phyloP scores from a whole-genome alignment of 2,888 invertebrate species.

The Drosophila seclusa region DNA sequence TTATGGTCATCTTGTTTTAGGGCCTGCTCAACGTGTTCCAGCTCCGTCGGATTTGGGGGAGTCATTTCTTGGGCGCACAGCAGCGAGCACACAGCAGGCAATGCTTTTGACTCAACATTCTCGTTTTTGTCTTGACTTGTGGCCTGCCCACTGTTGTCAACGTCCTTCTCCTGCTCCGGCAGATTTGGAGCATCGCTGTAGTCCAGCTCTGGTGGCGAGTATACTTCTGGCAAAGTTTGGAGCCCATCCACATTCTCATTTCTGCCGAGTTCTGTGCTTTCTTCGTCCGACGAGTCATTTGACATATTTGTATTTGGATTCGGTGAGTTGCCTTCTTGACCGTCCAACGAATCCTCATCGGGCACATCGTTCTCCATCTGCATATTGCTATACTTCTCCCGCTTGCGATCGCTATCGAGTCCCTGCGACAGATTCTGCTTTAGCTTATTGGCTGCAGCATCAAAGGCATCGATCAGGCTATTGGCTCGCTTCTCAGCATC shows the following conservation, averaged over 20 bases:
- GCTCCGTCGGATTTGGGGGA: neutral
- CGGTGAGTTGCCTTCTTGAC: neutral
- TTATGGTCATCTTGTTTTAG: neutral
- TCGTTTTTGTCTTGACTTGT: neutral
- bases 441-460: neutral
- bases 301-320: neutral
- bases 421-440: constrained; percentile 21
- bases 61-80: neutral
- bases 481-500: neutral
- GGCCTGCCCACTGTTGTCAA: neutral
- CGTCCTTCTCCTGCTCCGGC: neutral
- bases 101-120: neutral
- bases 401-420: neutral
- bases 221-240: neutral
- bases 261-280: neutral
- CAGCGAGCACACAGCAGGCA: neutral
- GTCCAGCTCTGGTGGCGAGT: neutral
- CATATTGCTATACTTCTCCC: neutral
- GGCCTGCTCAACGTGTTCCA: neutral
- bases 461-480: constrained; percentile 8
- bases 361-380: neutral
- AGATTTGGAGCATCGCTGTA: neutral
- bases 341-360: neutral
- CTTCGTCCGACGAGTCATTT: neutral
- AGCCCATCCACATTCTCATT: neutral